Base-by-base conservation (phyloP, 2,113 vertebrate genomes). In the Microtus oregoni region DNA sequence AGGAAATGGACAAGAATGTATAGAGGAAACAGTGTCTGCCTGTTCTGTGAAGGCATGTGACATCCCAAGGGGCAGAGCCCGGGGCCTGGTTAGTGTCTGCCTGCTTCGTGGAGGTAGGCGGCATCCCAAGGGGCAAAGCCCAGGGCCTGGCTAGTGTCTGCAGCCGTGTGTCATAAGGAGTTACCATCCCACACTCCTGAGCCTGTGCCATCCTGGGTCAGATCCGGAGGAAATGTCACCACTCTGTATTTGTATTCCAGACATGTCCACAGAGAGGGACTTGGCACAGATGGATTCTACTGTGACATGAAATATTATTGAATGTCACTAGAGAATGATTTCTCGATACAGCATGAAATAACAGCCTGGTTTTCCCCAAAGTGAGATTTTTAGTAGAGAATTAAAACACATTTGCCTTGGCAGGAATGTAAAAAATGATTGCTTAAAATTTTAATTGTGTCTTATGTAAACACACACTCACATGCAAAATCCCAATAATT, bases 271-370 rank as follows among this genome's bases (percentile, higher is more conserved):
- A 38, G 88, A 81, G 65, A 75, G 19, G 93, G 76, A 2, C 41
- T 89, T 61, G n/a, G 86, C 28, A 15, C 75, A 44, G 86, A 75
- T 15, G 55, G 89, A 63, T 73, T 92, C 79, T 26, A 44, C 89
- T 97, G 87, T 50, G 95, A 87, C 92, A 86, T 58, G 63, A 92
- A 93, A 88, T 92, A 81, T 88, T 85, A 95, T n/a, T 35, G 81
- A 83, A 55, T 86, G 87, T 92, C 92, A 82, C 96, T 38, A 63
- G 91, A 95, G 95, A 95, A 72, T 72, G 30, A 86, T 92, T 93
- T 89, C 92, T 77, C 81, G 91, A 67, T 85, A 90, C 30, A 67
- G 86, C 83, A 50, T 81, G 92, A 72, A 76, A 85, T 30, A 28
- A 24, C 89, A 65, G 72, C 88, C 70, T 61, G 28, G 52, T 72